Conservation (phyloP, 2,113 vertebrate species). For the Chlorodrepanis virens region DNA sequence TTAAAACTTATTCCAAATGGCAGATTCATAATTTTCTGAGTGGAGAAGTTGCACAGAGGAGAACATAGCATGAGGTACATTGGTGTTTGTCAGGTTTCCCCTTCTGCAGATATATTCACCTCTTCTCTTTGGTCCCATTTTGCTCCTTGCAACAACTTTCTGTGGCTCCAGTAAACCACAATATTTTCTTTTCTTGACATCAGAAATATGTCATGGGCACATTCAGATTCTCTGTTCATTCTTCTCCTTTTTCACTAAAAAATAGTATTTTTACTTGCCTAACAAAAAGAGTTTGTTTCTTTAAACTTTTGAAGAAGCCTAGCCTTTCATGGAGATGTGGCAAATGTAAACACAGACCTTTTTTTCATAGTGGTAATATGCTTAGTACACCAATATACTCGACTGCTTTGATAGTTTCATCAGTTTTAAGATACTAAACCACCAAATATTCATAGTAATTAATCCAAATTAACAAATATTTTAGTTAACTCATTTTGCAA, state of each 20-base stretch:
- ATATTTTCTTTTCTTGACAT: neutral
- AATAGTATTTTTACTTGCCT: neutral
- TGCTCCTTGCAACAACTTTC: neutral
- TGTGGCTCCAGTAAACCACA: neutral
- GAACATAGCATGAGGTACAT: neutral
- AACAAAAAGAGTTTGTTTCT: neutral
- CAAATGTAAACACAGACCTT: neutral
- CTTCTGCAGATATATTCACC: neutral
- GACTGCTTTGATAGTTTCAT: neutral
- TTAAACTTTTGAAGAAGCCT: neutral
- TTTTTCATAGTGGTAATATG: neutral
- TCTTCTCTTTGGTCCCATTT: neutral
- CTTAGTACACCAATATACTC: neutral
- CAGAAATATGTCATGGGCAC: neutral
- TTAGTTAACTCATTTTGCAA: neutral
- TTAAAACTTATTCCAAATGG: neutral
- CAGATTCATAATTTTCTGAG: neutral
- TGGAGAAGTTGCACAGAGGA: neutral
- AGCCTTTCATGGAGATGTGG: neutral
- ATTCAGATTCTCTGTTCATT: neutral
- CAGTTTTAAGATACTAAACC: neutral
- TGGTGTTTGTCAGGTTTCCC: neutral
- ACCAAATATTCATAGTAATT: neutral
- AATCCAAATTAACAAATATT: neutral
- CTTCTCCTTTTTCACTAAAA: neutral